Conservation (phyloP, 2,888 invertebrate genomes). For the Odontocerum albicorne region DNA sequence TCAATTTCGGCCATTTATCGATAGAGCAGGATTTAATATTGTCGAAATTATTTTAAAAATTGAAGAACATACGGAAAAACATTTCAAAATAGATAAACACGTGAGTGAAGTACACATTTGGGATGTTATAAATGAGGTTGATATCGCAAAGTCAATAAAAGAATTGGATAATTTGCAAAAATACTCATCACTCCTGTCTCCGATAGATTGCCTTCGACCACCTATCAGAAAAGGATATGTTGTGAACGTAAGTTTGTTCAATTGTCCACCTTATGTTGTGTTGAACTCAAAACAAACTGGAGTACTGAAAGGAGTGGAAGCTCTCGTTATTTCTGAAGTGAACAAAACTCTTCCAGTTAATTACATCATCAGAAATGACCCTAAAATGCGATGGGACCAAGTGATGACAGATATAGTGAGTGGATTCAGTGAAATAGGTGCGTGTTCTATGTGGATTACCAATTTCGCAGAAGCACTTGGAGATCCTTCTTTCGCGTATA, state of each 20-base stretch:
- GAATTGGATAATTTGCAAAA: not conserved
- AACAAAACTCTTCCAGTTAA: constrained; percentile 1
- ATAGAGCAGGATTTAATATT: not conserved
- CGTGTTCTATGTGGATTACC: not conserved
- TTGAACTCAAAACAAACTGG: not conserved
- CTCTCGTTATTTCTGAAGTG: not conserved
- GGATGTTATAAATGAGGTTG: not conserved
- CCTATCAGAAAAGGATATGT: constrained; percentile 2
- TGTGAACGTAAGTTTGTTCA: not conserved
- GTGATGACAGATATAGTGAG: not conserved
- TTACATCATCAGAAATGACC: not conserved
- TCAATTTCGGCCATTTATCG: not conserved
- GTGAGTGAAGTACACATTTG: not conserved
- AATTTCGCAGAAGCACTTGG: not conserved
- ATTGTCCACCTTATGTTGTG: constrained; percentile 4
- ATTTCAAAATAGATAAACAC: not conserved
- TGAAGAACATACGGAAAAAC: not conserved
- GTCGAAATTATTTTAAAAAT: not conserved
- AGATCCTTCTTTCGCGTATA: not conserved
- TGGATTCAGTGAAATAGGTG: not conserved
- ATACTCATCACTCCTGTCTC: not conserved
- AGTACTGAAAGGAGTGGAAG: not conserved
- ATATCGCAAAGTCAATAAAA: not conserved
- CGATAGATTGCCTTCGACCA: not conserved
- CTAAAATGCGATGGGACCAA: not conserved